A percentile compares a stretch with the other conserved stretches of the same genome.
phyloP scores from a whole-genome alignment of 2,888 invertebrate genomes.

The Drosophila antonietae region DNA sequence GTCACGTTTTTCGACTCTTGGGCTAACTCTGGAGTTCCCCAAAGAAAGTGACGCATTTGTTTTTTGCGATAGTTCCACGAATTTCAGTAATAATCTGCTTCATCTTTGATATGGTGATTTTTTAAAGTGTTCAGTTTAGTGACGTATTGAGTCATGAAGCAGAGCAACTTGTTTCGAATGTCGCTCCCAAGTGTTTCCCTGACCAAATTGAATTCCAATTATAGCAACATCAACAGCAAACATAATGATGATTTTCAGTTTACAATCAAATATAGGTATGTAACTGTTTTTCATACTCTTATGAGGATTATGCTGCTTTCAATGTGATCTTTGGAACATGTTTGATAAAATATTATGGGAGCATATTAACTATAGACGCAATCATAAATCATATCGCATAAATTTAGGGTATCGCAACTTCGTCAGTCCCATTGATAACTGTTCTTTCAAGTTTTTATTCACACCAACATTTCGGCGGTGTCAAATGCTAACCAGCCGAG shows the following conservation, averaged over 20 bases:
- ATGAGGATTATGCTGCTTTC: not conserved
- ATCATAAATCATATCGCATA: not conserved
- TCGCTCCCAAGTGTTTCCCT: constrained; percentile 43
- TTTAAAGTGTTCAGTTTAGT: constrained; percentile 23
- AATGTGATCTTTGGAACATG: not conserved
- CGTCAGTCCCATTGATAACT: not conserved
- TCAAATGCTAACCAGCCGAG: constrained; percentile 56
- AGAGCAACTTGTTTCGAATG: constrained; percentile 24
- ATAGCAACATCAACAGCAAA: constrained; percentile 5
- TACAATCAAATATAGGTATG: constrained; percentile 23
- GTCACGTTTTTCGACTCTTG: constrained; percentile 59
- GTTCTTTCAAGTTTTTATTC: constrained; percentile 8
- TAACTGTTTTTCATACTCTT: not conserved
- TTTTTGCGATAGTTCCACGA: constrained; percentile 21
- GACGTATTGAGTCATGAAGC: constrained; percentile 28
- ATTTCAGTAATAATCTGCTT: not conserved
- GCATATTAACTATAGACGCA: not conserved
- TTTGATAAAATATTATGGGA: not conserved
- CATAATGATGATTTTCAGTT: constrained; percentile 53
- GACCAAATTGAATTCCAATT: constrained; percentile 24
- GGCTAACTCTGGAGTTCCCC: constrained; percentile 27
- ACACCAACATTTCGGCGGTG: constrained; percentile 54
- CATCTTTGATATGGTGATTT: constrained; percentile 22
- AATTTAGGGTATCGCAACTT: constrained; percentile 2
- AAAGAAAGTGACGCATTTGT: constrained; percentile 69